These are phyloP conservation scores for Steatocranus sp. DNA, from an alignment of 2,797 vertebrate genomes.

Conservation along the genomic window DNA sequence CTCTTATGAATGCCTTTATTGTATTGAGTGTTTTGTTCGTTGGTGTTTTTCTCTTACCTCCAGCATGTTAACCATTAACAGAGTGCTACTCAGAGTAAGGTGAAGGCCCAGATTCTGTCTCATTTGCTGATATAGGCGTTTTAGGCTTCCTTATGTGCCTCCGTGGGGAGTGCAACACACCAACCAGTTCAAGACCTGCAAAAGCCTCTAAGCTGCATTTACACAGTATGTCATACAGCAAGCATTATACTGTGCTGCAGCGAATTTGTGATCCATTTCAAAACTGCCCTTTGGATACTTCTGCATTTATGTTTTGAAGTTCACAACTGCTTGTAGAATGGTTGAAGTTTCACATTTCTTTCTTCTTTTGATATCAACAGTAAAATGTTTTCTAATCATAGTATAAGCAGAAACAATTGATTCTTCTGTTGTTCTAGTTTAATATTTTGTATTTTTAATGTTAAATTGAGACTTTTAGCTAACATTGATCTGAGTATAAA, in stretches of 20 bases:
- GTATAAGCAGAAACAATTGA: not conserved
- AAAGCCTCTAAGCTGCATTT: slow-evolving; percentile 2
- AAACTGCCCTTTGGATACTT: not conserved
- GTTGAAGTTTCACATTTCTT: not conserved
- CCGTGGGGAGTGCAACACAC: not conserved
- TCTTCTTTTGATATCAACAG: not conserved
- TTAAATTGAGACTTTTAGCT: not conserved
- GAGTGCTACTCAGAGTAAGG: not conserved
- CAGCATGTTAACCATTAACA: slow-evolving; percentile 62
- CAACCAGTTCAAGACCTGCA: slow-evolving; percentile 16
- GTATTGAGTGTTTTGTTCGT: not conserved
- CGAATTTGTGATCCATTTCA: not conserved
- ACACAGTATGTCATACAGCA: not conserved
- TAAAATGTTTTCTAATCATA: not conserved
- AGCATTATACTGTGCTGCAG: not conserved
- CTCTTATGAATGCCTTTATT: slow-evolving; percentile 35
- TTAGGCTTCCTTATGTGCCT: slow-evolving; percentile 6
- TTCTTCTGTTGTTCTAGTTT: not conserved
- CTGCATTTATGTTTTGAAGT: not conserved
- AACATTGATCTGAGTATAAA: not conserved
- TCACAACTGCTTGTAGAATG: not conserved
- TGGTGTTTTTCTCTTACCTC: not conserved
- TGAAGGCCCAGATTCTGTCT: slow-evolving; percentile 13
- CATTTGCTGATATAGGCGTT: slow-evolving; percentile 49
- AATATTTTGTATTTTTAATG: not conserved